Evolutionary conservation across 2,797 vertebrate genomes (phyloP).

Genomic region (Peromyscus melanophrys): DNA sequence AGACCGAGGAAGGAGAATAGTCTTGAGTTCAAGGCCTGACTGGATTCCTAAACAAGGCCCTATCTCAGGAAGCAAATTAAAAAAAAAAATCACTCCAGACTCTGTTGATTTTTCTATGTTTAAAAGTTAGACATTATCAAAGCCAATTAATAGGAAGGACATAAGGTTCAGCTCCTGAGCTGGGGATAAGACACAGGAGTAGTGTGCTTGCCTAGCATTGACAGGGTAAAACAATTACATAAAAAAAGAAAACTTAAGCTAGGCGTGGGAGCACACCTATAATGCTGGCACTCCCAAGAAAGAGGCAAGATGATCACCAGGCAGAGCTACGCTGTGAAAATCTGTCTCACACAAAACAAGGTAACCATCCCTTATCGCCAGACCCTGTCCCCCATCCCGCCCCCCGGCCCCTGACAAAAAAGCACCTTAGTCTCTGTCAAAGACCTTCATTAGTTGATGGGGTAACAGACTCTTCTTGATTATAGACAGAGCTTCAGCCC

Average conservation of each 20-base stretch:
- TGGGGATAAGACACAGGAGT: not conserved
- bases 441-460: not conserved
- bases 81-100: not conserved
- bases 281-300: not conserved
- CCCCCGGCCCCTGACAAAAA: no score
- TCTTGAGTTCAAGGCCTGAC: not conserved
- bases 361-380: no score
- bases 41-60: not conserved
- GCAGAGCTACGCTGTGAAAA: not conserved
- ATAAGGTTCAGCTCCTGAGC: not conserved
- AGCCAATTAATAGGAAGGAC: not conserved
- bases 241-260: not conserved
- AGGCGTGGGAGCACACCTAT: not conserved
- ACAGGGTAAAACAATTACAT: not conserved
- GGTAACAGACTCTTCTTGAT: not conserved
- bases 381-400: not conserved
- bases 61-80: not conserved
- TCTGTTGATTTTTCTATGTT: not conserved
- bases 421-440: not conserved
- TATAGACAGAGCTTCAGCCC: not conserved
- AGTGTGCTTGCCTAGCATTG: not conserved
- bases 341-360: not conserved
- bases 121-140: not conserved
- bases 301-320: not conserved
- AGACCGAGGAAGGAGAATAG: not conserved